Base-by-base conservation (phyloP, 2,888 invertebrate genomes). In the Germaria angustata region DNA sequence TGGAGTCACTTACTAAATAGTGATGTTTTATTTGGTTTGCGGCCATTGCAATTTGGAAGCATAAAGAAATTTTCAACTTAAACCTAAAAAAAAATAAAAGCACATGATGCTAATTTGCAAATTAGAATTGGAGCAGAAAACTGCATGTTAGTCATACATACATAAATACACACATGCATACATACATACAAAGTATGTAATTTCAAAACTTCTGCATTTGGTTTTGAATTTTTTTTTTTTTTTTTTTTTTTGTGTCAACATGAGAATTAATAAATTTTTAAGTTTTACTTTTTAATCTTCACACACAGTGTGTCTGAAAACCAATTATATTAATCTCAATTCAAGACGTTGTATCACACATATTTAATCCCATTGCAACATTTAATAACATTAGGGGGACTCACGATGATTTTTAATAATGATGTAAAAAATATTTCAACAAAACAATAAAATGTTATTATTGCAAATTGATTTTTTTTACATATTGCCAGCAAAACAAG, bases 101-200 rank as follows among this genome's bases (percentile, higher is more conserved):
- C 13, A 1, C 28, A 15, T 15, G 15, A 32, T 34, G 36, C 28
- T 39, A 68, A 46, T 68, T 72, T 75, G 2, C 3, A 15, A 69
- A 63, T 75, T 76, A 76, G 78, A 84, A 84, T 76, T 84, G 83
- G 83, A 80, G 84, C 84, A 83, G 83, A 84, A 82, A 84, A 80
- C 72, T 79, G 36, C 46, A 65, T 32, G 39, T 69, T n/a, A 34
- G 41, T n/a, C n/a, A n/a, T n/a, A n/a, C n/a, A n/a, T n/a, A n/a
- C n/a, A n/a, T n/a, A n/a, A n/a, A n/a, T n/a, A n/a, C n/a, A n/a
- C n/a, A 39, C 68, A n/a, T n/a, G n/a, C n/a, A n/a, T n/a, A n/a
- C n/a, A n/a, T n/a, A n/a, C n/a, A n/a, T n/a, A n/a, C n/a, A n/a
- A n/a, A n/a, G n/a, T n/a, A 15, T 1, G 20, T 17, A 34, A 20